These are phyloP conservation scores for Trachemys scripta DNA, from an alignment of 2,113 vertebrate genomes.

Conservation along the genomic window DNA sequence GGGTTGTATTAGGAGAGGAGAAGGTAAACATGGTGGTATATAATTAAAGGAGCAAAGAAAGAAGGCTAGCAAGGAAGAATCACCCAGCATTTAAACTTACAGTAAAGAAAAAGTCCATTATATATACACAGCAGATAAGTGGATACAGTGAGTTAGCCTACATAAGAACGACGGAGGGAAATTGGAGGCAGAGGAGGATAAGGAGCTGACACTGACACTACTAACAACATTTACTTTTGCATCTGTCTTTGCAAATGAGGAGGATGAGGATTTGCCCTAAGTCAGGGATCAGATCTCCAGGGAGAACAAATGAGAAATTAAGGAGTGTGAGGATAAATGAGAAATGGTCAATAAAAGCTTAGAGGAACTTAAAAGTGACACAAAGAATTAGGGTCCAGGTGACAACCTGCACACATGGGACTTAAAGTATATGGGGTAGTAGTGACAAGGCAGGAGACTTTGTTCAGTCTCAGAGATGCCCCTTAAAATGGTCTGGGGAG, in stretches of 20 bases:
- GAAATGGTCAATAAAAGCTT: conserved; percentile 45
- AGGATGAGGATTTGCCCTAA: conserved; percentile 59
- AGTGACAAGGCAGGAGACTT: background rate
- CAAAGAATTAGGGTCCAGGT: conserved; percentile 5
- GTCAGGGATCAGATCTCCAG: conserved; percentile 40
- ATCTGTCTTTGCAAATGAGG: conserved; percentile 43
- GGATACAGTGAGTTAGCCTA: conserved; percentile 9
- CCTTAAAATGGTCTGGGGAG: rapidly evolving
- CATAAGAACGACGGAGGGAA: conserved; percentile 59
- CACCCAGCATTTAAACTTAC: conserved; percentile 1
- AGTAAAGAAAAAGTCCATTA: conserved; percentile 12
- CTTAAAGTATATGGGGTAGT: background rate
- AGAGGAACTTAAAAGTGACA: conserved; percentile 31
- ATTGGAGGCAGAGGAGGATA: conserved; percentile 57
- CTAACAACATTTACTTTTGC: conserved; percentile 54
- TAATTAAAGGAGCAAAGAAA: conserved; percentile 27
- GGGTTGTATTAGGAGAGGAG: conserved; percentile 24
- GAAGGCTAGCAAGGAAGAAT: background rate
- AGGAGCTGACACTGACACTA: conserved; percentile 16
- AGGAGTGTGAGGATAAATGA: background rate
- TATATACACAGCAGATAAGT: conserved; percentile 32
- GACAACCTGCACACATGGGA: background rate
- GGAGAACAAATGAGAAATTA: conserved; percentile 3
- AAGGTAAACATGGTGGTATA: conserved; percentile 32
- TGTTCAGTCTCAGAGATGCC: background rate